Evolutionary conservation across 2,797 vertebrate genomes (phyloP).

Genomic region (Salmo trutta): DNA sequence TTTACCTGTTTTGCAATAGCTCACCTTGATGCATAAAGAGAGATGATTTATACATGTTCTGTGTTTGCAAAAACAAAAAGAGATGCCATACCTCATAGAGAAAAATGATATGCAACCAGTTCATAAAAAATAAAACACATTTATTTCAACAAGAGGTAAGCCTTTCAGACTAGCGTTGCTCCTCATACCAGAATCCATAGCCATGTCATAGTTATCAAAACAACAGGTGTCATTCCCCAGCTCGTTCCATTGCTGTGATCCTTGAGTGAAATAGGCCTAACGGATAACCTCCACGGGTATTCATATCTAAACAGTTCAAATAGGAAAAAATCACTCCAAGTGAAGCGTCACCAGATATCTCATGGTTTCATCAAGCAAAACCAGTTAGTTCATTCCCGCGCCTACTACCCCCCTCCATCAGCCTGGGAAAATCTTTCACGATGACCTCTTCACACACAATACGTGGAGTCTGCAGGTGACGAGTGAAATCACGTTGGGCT

Average conservation of each 20-base stretch:
- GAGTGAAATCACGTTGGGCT: slow-evolving; percentile 57
- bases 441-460: slow-evolving; percentile 62
- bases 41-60: slow-evolving; percentile 17
- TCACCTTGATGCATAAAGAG: slow-evolving; percentile 70
- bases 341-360: slow-evolving; percentile 39
- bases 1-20: slow-evolving; percentile 84
- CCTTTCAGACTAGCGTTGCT: not conserved
- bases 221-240: not conserved
- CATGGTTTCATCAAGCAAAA: slow-evolving; percentile 61
- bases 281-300: slow-evolving; percentile 33
- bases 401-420: slow-evolving; percentile 39
- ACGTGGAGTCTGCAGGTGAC: slow-evolving; percentile 67
- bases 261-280: not conserved
- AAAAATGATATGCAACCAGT: not conserved
- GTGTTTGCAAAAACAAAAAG: slow-evolving; percentile 7
- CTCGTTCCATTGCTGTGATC: not conserved
- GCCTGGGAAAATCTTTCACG: slow-evolving; percentile 62
- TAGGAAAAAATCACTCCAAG: slow-evolving; percentile 2
- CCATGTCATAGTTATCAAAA: not conserved
- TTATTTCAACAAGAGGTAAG: not conserved
- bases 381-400: slow-evolving; percentile 56
- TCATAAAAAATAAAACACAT: not conserved
- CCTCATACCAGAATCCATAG: not conserved
- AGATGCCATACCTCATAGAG: not conserved
- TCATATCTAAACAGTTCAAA: slow-evolving; percentile 56